Conservation (phyloP, 2,888 invertebrate genomes). For the Anodontia alba region DNA sequence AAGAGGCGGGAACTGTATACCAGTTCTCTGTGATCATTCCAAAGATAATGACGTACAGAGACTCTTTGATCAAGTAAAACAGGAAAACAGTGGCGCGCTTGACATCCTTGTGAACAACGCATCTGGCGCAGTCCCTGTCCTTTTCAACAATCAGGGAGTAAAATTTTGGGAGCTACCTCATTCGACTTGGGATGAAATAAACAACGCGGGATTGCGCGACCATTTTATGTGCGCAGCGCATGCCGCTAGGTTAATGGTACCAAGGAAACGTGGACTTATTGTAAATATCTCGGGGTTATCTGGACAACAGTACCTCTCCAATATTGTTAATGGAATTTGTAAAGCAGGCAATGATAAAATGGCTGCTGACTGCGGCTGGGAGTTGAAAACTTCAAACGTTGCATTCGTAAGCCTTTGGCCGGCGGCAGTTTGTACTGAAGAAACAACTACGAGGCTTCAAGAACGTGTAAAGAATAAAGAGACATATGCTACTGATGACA, state of each 20-base stretch:
- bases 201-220: conserved; percentile 85
- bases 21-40: conserved; percentile 84
- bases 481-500: neutral
- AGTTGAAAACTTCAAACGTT: conserved; percentile 83
- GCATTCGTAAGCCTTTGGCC: conserved; percentile 85
- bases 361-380: conserved; percentile 85
- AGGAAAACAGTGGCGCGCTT: conserved; percentile 82
- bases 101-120: conserved; percentile 86
- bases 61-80: conserved; percentile 83
- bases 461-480: conserved; percentile 7
- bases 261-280: conserved; percentile 84
- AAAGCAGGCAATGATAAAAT: conserved; percentile 85
- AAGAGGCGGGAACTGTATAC: conserved; percentile 83
- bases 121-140: conserved; percentile 81
- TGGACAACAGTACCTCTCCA: conserved; percentile 85
- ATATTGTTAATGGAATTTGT: conserved; percentile 85
- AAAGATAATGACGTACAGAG: conserved; percentile 81
- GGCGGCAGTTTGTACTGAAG: conserved; percentile 85
- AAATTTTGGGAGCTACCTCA: conserved; percentile 84
- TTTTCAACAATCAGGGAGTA: conserved; percentile 72
- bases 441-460: conserved; percentile 36
- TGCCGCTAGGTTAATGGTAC: conserved; percentile 85
- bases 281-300: conserved; percentile 85
- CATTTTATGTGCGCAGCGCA: conserved; percentile 85
- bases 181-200: conserved; percentile 84